These are phyloP conservation scores for Malacoraja senta DNA, from an alignment of 2,797 vertebrate genomes.

Conservation along the genomic window DNA sequence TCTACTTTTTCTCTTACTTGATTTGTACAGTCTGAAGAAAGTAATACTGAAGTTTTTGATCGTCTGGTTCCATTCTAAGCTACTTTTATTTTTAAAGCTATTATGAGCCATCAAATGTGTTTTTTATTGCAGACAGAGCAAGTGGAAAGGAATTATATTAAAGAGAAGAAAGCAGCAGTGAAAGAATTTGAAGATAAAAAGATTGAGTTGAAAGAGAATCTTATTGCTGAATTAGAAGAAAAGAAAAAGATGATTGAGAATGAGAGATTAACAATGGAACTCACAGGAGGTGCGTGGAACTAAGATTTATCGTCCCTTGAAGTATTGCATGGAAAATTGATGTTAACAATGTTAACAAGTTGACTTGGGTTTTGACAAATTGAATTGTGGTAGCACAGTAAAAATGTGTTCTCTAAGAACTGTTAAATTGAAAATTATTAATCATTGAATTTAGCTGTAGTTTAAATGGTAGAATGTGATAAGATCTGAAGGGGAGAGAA, in stretches of 20 bases:
- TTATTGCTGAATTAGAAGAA: slow-evolving; percentile 92
- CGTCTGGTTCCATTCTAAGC: not conserved
- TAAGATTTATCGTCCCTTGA: not conserved
- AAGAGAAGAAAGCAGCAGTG: slow-evolving; percentile 95
- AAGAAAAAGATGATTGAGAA: slow-evolving; percentile 99
- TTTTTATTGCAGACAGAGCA: slow-evolving; percentile 76
- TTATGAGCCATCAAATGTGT: not conserved
- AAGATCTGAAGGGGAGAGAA: too few relatives aligned
- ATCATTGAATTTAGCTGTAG: not conserved
- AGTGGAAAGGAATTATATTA: slow-evolving; percentile 94
- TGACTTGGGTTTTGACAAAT: not conserved
- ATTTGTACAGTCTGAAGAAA: not conserved
- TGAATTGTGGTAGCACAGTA: not conserved
- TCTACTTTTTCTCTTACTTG: not conserved
- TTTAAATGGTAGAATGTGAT: not conserved
- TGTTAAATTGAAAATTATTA: not conserved
- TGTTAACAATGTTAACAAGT: not conserved
- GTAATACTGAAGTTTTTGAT: not conserved
- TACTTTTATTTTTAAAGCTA: not conserved
- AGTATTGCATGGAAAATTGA: not conserved
- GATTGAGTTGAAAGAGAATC: slow-evolving; percentile 91
- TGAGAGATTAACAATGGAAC: slow-evolving; percentile 96
- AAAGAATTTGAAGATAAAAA: slow-evolving; percentile 99
- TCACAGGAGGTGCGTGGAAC: slow-evolving; percentile 78
- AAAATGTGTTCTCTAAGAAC: not conserved